phyloP scores from a whole-genome alignment of 2,888 invertebrate species.

The Habroteleia sp. region DNA sequence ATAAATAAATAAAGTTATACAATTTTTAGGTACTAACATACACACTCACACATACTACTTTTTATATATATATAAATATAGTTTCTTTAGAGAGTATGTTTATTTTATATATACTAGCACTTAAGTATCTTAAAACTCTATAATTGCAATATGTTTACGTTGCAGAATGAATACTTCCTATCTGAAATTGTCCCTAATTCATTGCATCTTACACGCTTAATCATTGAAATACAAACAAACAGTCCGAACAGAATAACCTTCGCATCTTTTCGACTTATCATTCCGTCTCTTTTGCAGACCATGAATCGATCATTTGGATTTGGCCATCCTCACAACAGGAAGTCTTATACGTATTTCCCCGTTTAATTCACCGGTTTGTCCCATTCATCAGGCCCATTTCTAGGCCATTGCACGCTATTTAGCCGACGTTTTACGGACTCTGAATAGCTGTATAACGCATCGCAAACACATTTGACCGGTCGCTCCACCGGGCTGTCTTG shows the following conservation, averaged over 20 bases:
- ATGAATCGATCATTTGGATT: slow-evolving; percentile 37
- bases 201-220: slow-evolving; percentile 29
- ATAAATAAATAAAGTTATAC: too few species aligned
- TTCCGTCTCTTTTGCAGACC: slow-evolving; percentile 2
- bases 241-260: slow-evolving; percentile 6
- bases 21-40: too few species aligned
- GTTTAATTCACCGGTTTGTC: slow-evolving; percentile 27
- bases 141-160: too few species aligned
- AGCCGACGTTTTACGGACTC: slow-evolving; percentile 71
- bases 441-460: slow-evolving; percentile 78
- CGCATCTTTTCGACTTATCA: slow-evolving; percentile 7
- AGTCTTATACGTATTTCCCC: slow-evolving; percentile 21
- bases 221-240: slow-evolving; percentile 48
- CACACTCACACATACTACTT: too few species aligned
- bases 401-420: slow-evolving; percentile 73
- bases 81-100: too few species aligned
- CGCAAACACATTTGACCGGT: slow-evolving; percentile 78
- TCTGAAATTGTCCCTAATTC: slow-evolving; percentile 23
- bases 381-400: slow-evolving; percentile 66
- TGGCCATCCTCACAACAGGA: slow-evolving; percentile 55
- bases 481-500: slow-evolving; percentile 54
- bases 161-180: slow-evolving; percentile 22
- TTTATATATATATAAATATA: too few species aligned
- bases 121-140: too few species aligned
- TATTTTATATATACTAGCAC: too few species aligned